Base-by-base conservation (phyloP, 2,113 vertebrate species). In the Barnardius zonarius region DNA sequence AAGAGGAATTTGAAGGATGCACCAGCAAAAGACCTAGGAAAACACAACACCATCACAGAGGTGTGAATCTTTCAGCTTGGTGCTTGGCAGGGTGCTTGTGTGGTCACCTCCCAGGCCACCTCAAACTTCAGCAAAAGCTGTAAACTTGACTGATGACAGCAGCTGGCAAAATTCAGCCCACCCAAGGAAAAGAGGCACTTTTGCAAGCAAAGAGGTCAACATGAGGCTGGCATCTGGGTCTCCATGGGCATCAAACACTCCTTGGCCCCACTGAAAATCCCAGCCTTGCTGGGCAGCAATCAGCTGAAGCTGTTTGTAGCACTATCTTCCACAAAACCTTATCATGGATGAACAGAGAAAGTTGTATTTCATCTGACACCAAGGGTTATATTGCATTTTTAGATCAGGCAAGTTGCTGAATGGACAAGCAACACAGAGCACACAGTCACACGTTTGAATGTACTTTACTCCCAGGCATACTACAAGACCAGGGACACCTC, bases 21-120 rank as follows among this genome's bases (percentile, higher is more conserved):
- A 85, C 57, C 82, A 91, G 84, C 70, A 95, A 87, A 96, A 92
- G 94, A 96, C 91, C 90, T 81, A 83, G 95, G 90, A 95, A 97
- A 97, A 93, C 90, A 97, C 61, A 83, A 67, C 81, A 76, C 62
- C 83, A 94, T 85, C 79, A 57, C 0, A 0, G 78, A 97, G 62
- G 96, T 93, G 97, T 90, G 93, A 97, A 93, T 74, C 82, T 78
- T 88, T 76, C 31, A 0, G 13, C 88, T 61, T 2, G 0, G 44
- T 90, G 73, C 88, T 90, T 83, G 62, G 64, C 13, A 13, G 87
- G 43, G 79, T 6, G 68, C 70, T 91, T 55, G 28, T 61, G 46
- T 86, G 70, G 46, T 61, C 88, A 95, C 73, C 81, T 80, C 43
- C 19, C n/a, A 7, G 33, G 72, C 33, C 62, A 80, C 76, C 87